Evolutionary conservation across 2,797 vertebrate species (phyloP).

Genomic region (Acipenser oxyrinchus): DNA sequence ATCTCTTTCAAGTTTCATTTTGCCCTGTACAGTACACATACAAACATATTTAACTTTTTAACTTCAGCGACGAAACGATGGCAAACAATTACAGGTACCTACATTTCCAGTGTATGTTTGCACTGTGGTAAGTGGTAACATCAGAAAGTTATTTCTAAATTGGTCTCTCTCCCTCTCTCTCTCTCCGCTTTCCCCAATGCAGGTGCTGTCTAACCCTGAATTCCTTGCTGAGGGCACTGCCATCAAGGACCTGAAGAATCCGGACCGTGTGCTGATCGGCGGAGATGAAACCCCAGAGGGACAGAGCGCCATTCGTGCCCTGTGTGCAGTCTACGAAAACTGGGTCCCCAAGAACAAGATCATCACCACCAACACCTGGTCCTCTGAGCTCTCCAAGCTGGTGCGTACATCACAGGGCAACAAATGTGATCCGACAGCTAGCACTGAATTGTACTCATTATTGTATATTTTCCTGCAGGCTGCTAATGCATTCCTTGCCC

Average conservation of each 20-base stretch:
- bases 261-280: conserved; percentile 29
- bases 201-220: conserved; percentile 27
- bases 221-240: conserved; percentile 28
- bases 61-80: no score
- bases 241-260: conserved; percentile 23
- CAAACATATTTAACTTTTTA: no score
- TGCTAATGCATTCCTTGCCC: conserved; percentile 24
- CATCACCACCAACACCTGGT: conserved; percentile 29
- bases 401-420: not conserved
- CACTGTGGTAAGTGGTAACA: no score
- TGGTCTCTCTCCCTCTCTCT: not conserved
- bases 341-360: conserved; percentile 30
- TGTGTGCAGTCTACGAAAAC: conserved; percentile 14
- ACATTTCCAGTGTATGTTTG: no score
- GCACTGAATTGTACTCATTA: not conserved
- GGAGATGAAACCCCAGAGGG: conserved; percentile 25
- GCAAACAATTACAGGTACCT: no score
- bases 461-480: conserved; percentile 14
- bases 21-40: no score
- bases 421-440: no score
- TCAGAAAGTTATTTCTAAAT: no score
- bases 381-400: conserved; percentile 30
- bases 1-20: no score
- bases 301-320: conserved; percentile 19
- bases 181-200: not conserved